Base-by-base conservation (phyloP, 2,888 invertebrate genomes). In the Xestia sexstrigata region DNA sequence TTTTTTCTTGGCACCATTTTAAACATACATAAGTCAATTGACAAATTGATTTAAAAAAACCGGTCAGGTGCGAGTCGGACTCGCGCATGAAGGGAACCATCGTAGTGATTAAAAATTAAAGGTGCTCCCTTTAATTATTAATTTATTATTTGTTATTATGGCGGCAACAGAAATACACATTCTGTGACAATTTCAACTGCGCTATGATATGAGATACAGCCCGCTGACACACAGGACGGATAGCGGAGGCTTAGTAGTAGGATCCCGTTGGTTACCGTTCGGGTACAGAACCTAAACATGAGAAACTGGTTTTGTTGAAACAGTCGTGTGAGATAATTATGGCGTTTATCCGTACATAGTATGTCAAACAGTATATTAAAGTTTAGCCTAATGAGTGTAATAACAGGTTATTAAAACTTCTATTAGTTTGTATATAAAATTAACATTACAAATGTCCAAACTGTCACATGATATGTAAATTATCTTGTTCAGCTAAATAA, bases 381-480 rank as follows among this genome's bases (percentile, higher is more conserved):
- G 17, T 45, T 39, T 42, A 47, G 42, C 66, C 11, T 39, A 39
- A 60, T 67, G 39, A 55, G 8, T 26, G 8, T 45, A 58, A 62
- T 70, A 30, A 47, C 15, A 70, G 42, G 45, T 66, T 62, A 42
- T 30, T 72, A 70, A 47, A 70, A 72, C 26, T 23, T 11, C 35
- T n/a, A 84, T 67, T 66, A 72, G 6, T 15, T 45, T 80, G 26
- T 70, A 23, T 49, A 20, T 68, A 45, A 55, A 84, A 70, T 81
- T 73, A 62, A 26, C 73, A 67, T 81, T 55, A 81, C 45, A 71
- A 72, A 72, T 80, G 26, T 68, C 8, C 20, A 69, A 23, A 79
- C 30, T 26, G 15, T 66, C 30, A 20, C 35, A 13, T 52, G n/a
- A 35, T 68, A 63, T 63, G 63, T 58, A 26, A 82, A 63, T 65